Base-by-base conservation (phyloP, 2,797 vertebrate genomes). In the Microctenopoma lineatum region DNA sequence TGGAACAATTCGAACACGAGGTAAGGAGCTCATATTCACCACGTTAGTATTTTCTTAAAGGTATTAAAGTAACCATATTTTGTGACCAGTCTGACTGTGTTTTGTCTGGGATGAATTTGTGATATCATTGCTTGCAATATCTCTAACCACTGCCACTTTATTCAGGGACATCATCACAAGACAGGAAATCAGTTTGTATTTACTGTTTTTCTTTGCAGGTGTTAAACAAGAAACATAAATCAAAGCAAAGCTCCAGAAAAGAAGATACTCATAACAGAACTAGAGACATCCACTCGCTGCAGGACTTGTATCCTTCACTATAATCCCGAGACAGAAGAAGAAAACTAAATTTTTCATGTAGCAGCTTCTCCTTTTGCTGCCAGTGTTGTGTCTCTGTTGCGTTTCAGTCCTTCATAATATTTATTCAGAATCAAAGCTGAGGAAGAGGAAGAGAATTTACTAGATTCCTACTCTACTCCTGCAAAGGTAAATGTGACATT, bases 381-480 rank as follows among this genome's bases (percentile, higher is more conserved):
- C 3, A 44, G 1, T 53, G 8, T 18, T 1, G 0, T 32, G 12
- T 21, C 13, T 3, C 0, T 4, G 1, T 13, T 63, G 26, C 47
- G 15, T 77, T 47, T 18, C 2, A 57, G 29, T 41, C 79, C 87
- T 92, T 94, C 65, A 94, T 79, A 11, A 26, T 5, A 0, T 25
- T 21, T 73, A 10, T 2, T 3, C 81, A 98, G 97, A 79, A 94
- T 98, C 0, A 92, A 94, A 45, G 95, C 88, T 1, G 96, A 97
- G 1, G 94, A 95, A 51, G 96, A 97, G 70, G 96, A 98, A 1
- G 97, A 98, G 66, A 86, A 83, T 67, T 90, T 98, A 2, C 75
- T 99, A 54, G 96, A 97, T 0, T 89, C 94, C 0, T 99, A 99
- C 44, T 85, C 92, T 4, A 97, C 97, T 0, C 96, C 96, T 0